Base-by-base conservation (phyloP, 2,888 invertebrate genomes). In the Hypercompe scribonia region DNA sequence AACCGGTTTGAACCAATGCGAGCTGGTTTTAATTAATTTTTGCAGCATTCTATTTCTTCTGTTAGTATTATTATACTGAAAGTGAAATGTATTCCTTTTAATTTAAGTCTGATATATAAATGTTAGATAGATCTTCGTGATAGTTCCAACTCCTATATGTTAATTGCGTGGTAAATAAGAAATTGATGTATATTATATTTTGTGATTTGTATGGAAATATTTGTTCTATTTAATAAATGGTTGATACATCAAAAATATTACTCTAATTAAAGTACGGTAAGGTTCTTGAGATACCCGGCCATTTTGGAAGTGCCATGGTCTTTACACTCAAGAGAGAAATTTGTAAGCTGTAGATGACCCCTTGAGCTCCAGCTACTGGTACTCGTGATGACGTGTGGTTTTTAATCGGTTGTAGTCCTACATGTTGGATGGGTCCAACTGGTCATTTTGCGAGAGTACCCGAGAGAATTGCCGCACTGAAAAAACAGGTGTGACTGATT, bases 51-150 rank as follows among this genome's bases (percentile, higher is more conserved):
- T 31, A 24, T 63, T 61, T 63, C 63, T 68, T 67, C 50, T 67
- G 50, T 46, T 24, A 24, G 31, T 61, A 42, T 8, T 28, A 28
- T 8, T 50, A 54, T 39, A 54, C 33, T 64, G 21, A 54, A 36
- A 66, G 50, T n/a, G n/a, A 42, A 63, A 63, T 84, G 67, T 81
- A 81, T 83, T 81, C 84, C 71, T 84, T 50, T 70, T 77, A 75
- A 75, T 74, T 2, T 75, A 65, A 75, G 70, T 81, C 68, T 11
- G 31, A 71, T 72, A 66, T 73, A 34, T 31, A 46, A 42, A 31
- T 39, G 67, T 70, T 64, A 24, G 67, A 73, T 5, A 61, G 54
- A 83, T 81, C 75, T 77, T 75, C 67, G 54, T 75, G 75, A 65
- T 79, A 81, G 73, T 72, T 69, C 63, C 13, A 74, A 68, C 77